These are phyloP conservation scores for Sebastes kiyomatsui DNA, from an alignment of 2,797 vertebrate species.

Conservation along the genomic window DNA sequence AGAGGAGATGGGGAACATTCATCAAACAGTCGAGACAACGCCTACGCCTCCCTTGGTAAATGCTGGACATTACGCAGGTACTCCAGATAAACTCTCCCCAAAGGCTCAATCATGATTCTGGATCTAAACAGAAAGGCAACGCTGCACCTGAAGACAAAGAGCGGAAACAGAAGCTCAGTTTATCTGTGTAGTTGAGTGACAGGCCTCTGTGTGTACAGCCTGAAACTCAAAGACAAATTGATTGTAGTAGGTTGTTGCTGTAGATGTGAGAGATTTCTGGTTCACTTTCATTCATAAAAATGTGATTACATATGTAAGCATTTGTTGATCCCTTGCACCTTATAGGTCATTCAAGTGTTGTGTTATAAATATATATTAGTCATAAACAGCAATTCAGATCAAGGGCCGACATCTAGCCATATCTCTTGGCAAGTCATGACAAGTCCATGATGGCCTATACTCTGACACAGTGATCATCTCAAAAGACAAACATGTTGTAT, in stretches of 20 bases:
- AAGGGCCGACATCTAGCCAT: background rate
- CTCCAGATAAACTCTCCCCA: conserved; percentile 58
- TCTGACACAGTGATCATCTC: background rate
- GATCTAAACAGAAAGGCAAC: conserved; percentile 44
- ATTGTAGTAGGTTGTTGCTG: background rate
- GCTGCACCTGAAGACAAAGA: conserved; percentile 28
- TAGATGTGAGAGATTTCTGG: background rate
- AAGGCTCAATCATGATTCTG: conserved; percentile 57
- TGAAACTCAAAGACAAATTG: background rate
- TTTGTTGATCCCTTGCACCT: too few relatives aligned
- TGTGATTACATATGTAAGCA: background rate
- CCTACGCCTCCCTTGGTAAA: conserved; percentile 46
- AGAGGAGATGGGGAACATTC: conserved; percentile 56
- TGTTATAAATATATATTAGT: background rate
- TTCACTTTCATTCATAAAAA: background rate
- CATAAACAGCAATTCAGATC: background rate
- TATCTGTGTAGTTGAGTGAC: conserved; percentile 35
- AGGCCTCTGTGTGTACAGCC: background rate
- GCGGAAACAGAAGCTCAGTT: conserved; percentile 11
- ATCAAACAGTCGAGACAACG: conserved; percentile 50
- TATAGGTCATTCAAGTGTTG: background rate
- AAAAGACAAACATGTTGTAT: background rate
- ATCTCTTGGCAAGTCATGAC: background rate
- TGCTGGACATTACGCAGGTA: conserved; percentile 54
- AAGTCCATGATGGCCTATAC: background rate